Base-by-base conservation (phyloP, 1,140 invertebrate species). In the Penaeus vannamei region DNA sequence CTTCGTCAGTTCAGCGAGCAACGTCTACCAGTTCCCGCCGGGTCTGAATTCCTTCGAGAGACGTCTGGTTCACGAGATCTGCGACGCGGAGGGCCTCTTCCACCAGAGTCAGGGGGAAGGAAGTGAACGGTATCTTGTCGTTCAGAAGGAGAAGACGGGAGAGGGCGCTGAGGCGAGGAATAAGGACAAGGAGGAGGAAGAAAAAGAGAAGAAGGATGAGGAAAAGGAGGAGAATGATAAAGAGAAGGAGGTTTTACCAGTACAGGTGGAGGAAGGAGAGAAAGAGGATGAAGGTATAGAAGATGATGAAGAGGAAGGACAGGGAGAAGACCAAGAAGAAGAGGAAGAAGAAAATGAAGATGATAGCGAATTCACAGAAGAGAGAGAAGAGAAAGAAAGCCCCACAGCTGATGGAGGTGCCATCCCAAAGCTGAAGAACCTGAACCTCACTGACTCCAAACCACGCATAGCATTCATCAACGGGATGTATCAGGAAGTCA, bases 21-120 rank as follows among this genome's bases (percentile, higher is more conserved):
- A 64, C 23, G 76, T 60, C 22, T 80, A 89, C 69, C 61, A 84
- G 19, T 91, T 91, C 61, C 64, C 90, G 23, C 53, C 86, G n/a
- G 77, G 90, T n/a, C 32, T 92, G 62, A 91, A 91, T 53, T 90
- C 91, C 19, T 91, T 81, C 81, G 91, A 92, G 36, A 84, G 91
- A 22, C 79, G 86, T 26, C 42, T 89, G 42, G 29, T 84, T 32
- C 82, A 83, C 84, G 69, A 85, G 17, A 64, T 89, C 42, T 76
- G 82, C 53, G 82, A 84, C 8, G 53, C 62, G 69, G 62, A 7
- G 20, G 69, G 69, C 0, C 29, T 89, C 4, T 5, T 26, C 14
- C 87, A 89, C 79, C 66, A 85, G 64, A 89, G 82, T 46, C 82
- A 85, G 36, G 82, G 87, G 46, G 76, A 89, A 17, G 87, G 87